Percentiles rank a stretch among this genome's conserved stretches.
phyloP scores from a whole-genome alignment of 2,888 invertebrate species.

The Itoplectis maculator region DNA sequence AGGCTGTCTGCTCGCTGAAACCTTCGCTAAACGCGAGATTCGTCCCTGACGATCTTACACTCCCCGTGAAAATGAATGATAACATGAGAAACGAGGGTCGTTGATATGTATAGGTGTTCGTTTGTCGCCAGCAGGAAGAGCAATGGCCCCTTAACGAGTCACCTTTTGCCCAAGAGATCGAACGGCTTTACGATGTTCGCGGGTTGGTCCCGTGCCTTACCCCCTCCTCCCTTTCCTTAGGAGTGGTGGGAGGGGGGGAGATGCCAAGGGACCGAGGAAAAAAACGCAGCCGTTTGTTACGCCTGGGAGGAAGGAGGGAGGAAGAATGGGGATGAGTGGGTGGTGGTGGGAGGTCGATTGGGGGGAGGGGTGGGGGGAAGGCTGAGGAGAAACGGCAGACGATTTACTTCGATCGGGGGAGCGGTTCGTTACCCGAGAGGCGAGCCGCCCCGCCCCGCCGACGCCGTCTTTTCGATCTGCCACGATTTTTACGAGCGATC shows the following conservation, averaged over 20 bases:
- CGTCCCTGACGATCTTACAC: neutral
- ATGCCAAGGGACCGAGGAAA: conserved; percentile 42
- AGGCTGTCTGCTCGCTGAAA: neutral
- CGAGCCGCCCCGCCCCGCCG: conserved; percentile 64
- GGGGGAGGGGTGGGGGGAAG: conserved; percentile 26
- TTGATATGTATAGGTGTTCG: neutral
- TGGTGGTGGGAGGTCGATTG: no score
- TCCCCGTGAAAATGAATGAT: neutral
- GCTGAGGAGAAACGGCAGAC: conserved; percentile 52
- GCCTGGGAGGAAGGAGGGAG: conserved; percentile 50
- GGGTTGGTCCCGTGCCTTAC: conserved; percentile 12
- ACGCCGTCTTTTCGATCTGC: conserved; percentile 66
- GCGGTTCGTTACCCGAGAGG: conserved; percentile 71
- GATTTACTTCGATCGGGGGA: conserved; percentile 74
- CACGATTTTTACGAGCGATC: conserved; percentile 60
- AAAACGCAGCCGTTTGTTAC: conserved; percentile 63
- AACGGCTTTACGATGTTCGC: conserved; percentile 56
- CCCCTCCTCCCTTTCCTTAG: no score
- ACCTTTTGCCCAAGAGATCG: conserved; percentile 68
- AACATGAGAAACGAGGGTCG: conserved; percentile 4
- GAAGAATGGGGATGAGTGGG: no score
- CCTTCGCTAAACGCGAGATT: neutral
- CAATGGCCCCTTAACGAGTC: conserved; percentile 70
- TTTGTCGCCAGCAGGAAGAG: conserved; percentile 30
- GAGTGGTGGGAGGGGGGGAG: no score